These are phyloP conservation scores for Adelges cooleyi DNA, from an alignment of 1,140 invertebrate species.

Conservation along the genomic window DNA sequence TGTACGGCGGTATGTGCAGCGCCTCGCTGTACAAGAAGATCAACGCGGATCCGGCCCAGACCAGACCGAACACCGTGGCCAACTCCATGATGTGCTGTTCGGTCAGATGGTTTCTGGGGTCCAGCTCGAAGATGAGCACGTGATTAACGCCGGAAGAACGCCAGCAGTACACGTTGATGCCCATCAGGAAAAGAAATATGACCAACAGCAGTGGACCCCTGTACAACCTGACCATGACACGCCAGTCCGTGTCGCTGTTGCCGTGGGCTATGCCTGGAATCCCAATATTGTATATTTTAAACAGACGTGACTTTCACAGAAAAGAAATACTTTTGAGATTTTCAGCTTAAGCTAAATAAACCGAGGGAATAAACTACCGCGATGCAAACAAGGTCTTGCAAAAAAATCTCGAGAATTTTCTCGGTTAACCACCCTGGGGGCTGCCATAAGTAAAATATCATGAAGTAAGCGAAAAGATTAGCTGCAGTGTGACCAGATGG, in stretches of 20 bases:
- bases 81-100: slow-evolving; percentile 96
- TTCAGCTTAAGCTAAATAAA: too few species aligned
- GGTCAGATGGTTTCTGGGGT: slow-evolving; percentile 90
- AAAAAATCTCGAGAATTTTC: too few species aligned
- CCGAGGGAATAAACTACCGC: too few species aligned
- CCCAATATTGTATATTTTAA: too few species aligned
- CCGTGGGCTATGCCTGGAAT: slow-evolving; percentile 67
- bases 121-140: slow-evolving; percentile 96
- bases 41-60: slow-evolving; percentile 80
- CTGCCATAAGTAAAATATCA: too few species aligned
- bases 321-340: too few species aligned
- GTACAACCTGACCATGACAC: slow-evolving; percentile 74
- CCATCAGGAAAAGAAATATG: slow-evolving; percentile 89
- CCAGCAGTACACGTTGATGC: slow-evolving; percentile 98
- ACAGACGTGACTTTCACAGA: too few species aligned
- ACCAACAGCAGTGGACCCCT: slow-evolving; percentile 85
- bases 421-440: too few species aligned
- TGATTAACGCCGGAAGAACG: slow-evolving; percentile 96
- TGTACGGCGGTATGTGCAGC: slow-evolving; percentile 80
- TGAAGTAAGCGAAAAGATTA: too few species aligned
- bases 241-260: slow-evolving; percentile 51
- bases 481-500: too few species aligned
- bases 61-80: slow-evolving; percentile 84
- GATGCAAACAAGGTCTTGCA: too few species aligned
- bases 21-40: slow-evolving; percentile 72